These are phyloP conservation scores for Cephalophus harveyi DNA, from an alignment of 2,113 vertebrate genomes.

Conservation along the genomic window DNA sequence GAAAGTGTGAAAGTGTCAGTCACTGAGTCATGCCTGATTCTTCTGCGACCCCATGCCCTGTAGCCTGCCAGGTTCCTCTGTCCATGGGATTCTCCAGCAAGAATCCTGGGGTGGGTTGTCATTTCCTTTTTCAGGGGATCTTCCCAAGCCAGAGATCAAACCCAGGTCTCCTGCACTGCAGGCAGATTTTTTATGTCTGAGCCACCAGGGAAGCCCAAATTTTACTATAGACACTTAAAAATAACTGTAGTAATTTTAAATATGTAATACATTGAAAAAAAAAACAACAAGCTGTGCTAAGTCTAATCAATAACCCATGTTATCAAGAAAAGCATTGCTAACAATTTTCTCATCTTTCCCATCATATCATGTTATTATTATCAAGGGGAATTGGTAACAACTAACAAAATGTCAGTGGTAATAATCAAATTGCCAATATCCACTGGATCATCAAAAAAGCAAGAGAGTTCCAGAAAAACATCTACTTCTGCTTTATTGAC, in stretches of 20 bases:
- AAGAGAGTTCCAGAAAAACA: background rate
- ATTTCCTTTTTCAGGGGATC: background rate
- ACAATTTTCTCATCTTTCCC: background rate
- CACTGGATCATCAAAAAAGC: background rate
- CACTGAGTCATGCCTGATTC: background rate
- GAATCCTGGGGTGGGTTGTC: background rate
- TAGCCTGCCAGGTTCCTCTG: background rate
- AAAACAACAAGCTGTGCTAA: background rate
- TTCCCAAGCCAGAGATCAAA: background rate
- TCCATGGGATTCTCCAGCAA: background rate
- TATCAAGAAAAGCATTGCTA: background rate
- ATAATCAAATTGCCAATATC: background rate
- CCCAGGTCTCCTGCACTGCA: background rate
- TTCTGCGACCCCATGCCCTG: background rate
- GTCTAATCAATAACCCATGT: background rate
- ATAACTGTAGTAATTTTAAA: background rate
- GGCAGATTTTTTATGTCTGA: background rate
- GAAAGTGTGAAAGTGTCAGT: background rate
- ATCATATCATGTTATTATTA: background rate
- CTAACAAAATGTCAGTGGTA: background rate
- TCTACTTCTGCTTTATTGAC: background rate
- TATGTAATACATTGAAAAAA: background rate
- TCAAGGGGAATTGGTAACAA: background rate
- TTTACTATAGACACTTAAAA: background rate
- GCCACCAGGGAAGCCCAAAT: background rate